Base-by-base conservation (phyloP, 2,888 invertebrate species). In the Drosophila mulleri region DNA sequence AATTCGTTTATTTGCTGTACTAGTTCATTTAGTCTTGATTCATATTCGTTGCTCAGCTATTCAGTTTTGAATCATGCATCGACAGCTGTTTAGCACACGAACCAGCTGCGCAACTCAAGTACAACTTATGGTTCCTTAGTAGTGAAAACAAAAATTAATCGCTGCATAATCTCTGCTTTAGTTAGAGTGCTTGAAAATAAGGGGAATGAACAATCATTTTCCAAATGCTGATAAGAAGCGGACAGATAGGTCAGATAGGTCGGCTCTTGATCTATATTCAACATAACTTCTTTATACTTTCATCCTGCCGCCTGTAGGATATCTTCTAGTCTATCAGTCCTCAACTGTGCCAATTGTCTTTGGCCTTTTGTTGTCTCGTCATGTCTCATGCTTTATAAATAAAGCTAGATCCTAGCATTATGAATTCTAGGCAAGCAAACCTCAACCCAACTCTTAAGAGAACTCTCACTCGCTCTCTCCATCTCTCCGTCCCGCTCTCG, bases 351-450 rank as follows among this genome's bases (percentile, higher is more conserved):
- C 48, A n/a, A n/a, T 48, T 29, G 47, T 9, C n/a, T 48, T 48
- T 32, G 18, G 39, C 41, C 41, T 54, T 26, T 57, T 20, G 18
- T 20, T 14, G 48, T 16, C 9, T 32, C 14, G 29, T 56, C 67
- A 63, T 67, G 67, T 63, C 57, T 54, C 50, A 60, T 64, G 52
- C 32, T 66, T 80, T 77, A 54, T 60, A 78, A 77, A 80, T 77
- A 78, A 65, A 73, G 61, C 54, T 37, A 59, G 59, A 80, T 45
- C 60, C 45, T 20, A 61, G 67, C 71, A 72, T 80, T 77, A 77
- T 77, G 77, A 70, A 62, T 77, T 75, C 65, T 56, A 69, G 66
- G 42, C 48, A 54, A 66, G 57, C 59, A 72, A 67, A 23, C 11
- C 23, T 29, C 54, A 18, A 12, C 53, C n/a, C 23, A 16, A 35